phyloP scores from a whole-genome alignment of 2,888 invertebrate species.

The Pseudococcus viburni region DNA sequence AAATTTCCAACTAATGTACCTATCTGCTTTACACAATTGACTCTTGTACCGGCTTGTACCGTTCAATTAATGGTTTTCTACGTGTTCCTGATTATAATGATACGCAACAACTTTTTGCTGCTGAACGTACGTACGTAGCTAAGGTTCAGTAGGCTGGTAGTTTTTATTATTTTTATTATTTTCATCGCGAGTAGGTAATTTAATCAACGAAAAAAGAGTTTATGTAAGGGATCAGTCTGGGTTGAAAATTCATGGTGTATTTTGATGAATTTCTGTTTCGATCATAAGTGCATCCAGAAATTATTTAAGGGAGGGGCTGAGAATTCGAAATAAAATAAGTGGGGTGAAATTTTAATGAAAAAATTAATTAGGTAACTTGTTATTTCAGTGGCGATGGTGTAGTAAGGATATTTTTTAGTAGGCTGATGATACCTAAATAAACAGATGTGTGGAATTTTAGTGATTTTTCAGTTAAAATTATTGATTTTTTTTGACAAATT shows the following conservation, averaged over 20 bases:
- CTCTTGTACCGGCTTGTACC: slow-evolving; percentile 52
- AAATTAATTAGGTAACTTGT: too few relatives aligned
- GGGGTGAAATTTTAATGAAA: too few relatives aligned
- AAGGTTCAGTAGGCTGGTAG: neutral
- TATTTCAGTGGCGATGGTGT: too few relatives aligned
- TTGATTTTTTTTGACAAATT: too few relatives aligned
- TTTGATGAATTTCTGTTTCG: neutral
- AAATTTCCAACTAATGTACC: slow-evolving; percentile 36
- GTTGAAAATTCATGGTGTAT: neutral
- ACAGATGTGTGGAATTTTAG: too few relatives aligned
- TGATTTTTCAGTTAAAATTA: too few relatives aligned
- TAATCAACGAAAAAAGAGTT: neutral
- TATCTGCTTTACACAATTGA: slow-evolving; percentile 44
- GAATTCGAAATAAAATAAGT: too few relatives aligned
- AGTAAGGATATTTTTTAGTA: too few relatives aligned
- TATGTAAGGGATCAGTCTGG: neutral
- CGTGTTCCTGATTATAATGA: slow-evolving; percentile 35
- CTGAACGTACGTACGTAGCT: neutral
- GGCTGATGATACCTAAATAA: too few relatives aligned
- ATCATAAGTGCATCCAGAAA: too few relatives aligned
- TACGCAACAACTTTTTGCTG: slow-evolving; percentile 28
- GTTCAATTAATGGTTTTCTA: slow-evolving; percentile 54
- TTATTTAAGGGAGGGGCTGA: too few relatives aligned
- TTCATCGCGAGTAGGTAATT: neutral
- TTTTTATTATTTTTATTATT: neutral